Evolutionary conservation across 2,797 vertebrate genomes (phyloP).

Genomic region (Pipistrellus nathusii): DNA sequence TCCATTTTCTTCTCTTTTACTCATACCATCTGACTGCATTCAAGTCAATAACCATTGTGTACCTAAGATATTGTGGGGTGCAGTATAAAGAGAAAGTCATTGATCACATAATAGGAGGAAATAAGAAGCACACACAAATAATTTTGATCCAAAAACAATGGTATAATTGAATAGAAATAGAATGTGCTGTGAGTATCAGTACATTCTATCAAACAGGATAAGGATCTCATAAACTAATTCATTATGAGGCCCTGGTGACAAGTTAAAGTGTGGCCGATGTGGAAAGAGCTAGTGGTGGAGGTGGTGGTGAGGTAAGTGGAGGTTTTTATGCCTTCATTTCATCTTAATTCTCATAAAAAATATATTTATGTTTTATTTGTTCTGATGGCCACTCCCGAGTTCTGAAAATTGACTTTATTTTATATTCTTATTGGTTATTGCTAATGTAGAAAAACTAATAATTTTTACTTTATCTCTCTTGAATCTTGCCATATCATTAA

Average conservation of each 20-base stretch:
- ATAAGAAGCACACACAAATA: neutral
- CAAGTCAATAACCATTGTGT: neutral
- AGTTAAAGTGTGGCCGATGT: neutral
- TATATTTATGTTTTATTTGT: neutral
- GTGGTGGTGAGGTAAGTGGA: neutral
- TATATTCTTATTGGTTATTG: constrained; percentile 1
- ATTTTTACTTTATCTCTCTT: neutral
- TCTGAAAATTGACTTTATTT: neutral
- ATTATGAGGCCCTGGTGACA: neutral
- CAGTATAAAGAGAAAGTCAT: neutral
- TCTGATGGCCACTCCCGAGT: neutral
- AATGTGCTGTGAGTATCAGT: neutral
- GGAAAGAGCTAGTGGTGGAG: neutral
- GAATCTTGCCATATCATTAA: neutral
- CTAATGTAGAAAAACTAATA: neutral
- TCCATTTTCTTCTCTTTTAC: neutral
- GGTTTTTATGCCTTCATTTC: neutral
- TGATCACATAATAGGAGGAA: neutral
- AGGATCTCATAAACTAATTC: neutral
- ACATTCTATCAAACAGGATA: neutral
- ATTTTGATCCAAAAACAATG: neutral
- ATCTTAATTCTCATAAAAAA: neutral
- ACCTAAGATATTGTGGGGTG: neutral
- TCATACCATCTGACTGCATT: neutral
- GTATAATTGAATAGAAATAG: neutral